phyloP scores from a whole-genome alignment of 1,140 invertebrate species.

The Drosophila ercepeae region DNA sequence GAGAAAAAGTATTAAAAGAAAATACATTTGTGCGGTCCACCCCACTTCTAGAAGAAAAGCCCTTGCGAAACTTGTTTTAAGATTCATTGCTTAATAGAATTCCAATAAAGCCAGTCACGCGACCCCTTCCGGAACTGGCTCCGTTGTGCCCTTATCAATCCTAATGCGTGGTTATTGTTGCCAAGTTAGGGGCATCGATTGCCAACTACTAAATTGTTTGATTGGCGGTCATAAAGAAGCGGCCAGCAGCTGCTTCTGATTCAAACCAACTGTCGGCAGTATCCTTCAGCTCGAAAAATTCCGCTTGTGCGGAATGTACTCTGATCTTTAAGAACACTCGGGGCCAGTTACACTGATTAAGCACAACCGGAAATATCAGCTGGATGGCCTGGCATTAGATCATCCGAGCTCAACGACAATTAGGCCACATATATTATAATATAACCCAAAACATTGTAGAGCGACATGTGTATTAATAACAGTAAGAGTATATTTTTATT shows the following conservation, averaged over 20 bases:
- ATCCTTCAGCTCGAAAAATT: not conserved
- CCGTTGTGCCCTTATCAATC: slow-evolving; percentile 46
- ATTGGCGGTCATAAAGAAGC: slow-evolving; percentile 52
- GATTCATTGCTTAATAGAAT: slow-evolving; percentile 24
- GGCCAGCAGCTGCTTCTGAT: slow-evolving; percentile 27
- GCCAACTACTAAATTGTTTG: slow-evolving; percentile 59
- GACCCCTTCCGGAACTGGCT: slow-evolving; percentile 14
- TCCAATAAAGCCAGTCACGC: slow-evolving; percentile 46
- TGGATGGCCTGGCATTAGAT: slow-evolving; percentile 36
- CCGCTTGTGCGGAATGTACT: not conserved
- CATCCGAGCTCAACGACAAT: slow-evolving; percentile 60
- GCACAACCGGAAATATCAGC: slow-evolving; percentile 64
- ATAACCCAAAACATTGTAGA: slow-evolving; percentile 1
- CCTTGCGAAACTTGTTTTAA: not conserved
- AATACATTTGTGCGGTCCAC: not conserved
- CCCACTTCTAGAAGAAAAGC: not conserved
- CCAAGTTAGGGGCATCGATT: slow-evolving; percentile 48
- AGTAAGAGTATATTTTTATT: slow-evolving; percentile 12
- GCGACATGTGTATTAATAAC: slow-evolving; percentile 31
- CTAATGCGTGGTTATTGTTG: slow-evolving; percentile 59
- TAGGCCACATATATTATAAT: slow-evolving; percentile 48
- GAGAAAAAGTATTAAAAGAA: not conserved
- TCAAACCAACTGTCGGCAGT: not conserved
- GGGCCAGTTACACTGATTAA: slow-evolving; percentile 54
- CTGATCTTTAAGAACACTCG: slow-evolving; percentile 33